A percentile compares a stretch with the other conserved stretches of the same genome.
phyloP scores from a whole-genome alignment of 2,797 vertebrate species.

The Phyllotis vaccarum region DNA sequence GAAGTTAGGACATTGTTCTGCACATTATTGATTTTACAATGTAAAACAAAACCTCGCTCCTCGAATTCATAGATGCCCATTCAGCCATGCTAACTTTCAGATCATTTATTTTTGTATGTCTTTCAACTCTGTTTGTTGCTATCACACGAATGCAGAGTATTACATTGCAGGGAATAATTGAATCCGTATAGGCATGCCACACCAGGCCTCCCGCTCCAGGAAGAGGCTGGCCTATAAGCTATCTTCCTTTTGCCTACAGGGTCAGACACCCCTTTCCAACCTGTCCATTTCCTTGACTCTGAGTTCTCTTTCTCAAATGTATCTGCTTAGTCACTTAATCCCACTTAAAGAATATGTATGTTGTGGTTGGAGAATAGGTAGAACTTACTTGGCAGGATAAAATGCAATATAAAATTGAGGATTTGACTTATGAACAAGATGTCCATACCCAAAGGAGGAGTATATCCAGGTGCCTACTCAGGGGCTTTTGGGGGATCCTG shows the following conservation, averaged over 20 bases:
- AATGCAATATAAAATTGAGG: not conserved
- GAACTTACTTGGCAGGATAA: not conserved
- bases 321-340: not conserved
- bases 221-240: constrained; percentile 56
- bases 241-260: not conserved
- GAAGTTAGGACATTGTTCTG: constrained; percentile 81
- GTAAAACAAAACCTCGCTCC: constrained; percentile 83
- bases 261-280: not conserved
- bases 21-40: constrained; percentile 77
- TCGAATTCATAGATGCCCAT: constrained; percentile 88
- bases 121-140: constrained; percentile 91
- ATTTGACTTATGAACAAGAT: not conserved
- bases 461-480: not conserved
- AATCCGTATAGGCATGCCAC: constrained; percentile 87
- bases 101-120: constrained; percentile 91
- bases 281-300: not conserved
- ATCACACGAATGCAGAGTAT: constrained; percentile 89
- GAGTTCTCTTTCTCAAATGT: not conserved
- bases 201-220: constrained; percentile 80
- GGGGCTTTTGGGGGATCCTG: not conserved
- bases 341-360: not conserved
- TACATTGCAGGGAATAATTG: constrained; percentile 89
- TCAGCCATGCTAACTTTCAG: constrained; percentile 91
- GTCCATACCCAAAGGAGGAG: not conserved
- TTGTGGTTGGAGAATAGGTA: not conserved